These are phyloP conservation scores for Pollimyrus isidori DNA, from an alignment of 2,113 vertebrate genomes.

Conservation along the genomic window DNA sequence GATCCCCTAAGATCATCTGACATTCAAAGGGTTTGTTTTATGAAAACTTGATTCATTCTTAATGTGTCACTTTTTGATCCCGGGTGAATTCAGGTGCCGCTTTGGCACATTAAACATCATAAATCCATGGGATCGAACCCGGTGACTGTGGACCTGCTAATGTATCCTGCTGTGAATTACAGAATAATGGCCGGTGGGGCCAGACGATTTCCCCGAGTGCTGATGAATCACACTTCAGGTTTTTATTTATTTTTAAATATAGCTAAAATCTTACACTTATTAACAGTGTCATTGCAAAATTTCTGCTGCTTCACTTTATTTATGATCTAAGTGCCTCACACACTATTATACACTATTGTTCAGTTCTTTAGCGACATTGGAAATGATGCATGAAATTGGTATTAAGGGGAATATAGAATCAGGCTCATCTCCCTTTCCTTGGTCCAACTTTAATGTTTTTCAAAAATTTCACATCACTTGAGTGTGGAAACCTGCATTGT, in stretches of 20 bases:
- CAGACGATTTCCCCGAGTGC: not conserved
- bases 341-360: not conserved
- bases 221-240: not conserved
- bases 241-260: not conserved
- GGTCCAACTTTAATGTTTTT: not conserved
- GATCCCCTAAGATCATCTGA: conserved; percentile 11
- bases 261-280: not conserved
- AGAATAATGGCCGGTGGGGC: not conserved
- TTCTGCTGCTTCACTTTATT: not conserved
- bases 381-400: not conserved
- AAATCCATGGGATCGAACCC: not conserved
- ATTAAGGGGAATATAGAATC: not conserved
- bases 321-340: not conserved
- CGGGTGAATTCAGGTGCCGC: not conserved
- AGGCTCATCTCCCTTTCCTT: not conserved
- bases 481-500: not conserved
- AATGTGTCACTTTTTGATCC: not conserved
- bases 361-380: not conserved
- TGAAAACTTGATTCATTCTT: not conserved
- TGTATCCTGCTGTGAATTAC: not conserved
- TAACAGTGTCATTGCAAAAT: not conserved
- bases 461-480: not conserved
- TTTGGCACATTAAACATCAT: not conserved
- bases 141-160: not conserved
- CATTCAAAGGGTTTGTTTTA: not conserved